These are phyloP conservation scores for Ferdinandea cuprea DNA, from an alignment of 2,888 invertebrate genomes.

Conservation along the genomic window DNA sequence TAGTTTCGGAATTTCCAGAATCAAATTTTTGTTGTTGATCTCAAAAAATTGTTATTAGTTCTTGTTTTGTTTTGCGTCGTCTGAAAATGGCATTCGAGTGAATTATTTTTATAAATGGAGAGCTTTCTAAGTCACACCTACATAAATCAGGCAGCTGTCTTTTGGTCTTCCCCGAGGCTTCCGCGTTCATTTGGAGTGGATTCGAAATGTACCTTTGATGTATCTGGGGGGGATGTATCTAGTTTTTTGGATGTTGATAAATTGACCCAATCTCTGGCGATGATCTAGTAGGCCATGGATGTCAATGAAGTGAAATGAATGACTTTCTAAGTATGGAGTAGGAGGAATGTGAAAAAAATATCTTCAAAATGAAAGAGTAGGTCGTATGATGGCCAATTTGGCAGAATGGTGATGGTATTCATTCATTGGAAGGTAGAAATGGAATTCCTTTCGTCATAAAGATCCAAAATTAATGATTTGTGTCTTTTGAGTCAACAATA, in stretches of 20 bases:
- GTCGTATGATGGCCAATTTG: too few species aligned
- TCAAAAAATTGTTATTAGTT: too few species aligned
- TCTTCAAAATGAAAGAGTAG: too few species aligned
- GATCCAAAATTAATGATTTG: too few species aligned
- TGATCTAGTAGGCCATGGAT: neutral
- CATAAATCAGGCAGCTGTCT: neutral
- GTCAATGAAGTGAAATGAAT: slow-evolving; percentile 17
- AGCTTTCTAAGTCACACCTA: slow-evolving; percentile 42
- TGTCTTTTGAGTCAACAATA: too few species aligned
- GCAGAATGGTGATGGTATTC: too few species aligned
- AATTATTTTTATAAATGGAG: slow-evolving; percentile 3
- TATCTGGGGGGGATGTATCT: neutral
- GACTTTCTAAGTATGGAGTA: too few species aligned
- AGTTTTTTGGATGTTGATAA: slow-evolving; percentile 11
- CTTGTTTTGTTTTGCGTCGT: too few species aligned
- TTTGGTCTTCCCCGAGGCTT: slow-evolving; percentile 13
- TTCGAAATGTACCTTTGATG: neutral
- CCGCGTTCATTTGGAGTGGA: too few species aligned
- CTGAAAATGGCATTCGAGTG: slow-evolving; percentile 4
- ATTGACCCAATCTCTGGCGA: slow-evolving; percentile 5
- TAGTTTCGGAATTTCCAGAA: slow-evolving; percentile 6
- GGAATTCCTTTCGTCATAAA: too few species aligned
- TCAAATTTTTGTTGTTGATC: neutral
- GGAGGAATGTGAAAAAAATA: too few species aligned
- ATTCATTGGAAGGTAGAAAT: too few species aligned